Percentiles rank a stretch among this genome's conserved stretches.
Conservation (phyloP, 1,140 invertebrate genomes). For the Heliconius congener region DNA sequence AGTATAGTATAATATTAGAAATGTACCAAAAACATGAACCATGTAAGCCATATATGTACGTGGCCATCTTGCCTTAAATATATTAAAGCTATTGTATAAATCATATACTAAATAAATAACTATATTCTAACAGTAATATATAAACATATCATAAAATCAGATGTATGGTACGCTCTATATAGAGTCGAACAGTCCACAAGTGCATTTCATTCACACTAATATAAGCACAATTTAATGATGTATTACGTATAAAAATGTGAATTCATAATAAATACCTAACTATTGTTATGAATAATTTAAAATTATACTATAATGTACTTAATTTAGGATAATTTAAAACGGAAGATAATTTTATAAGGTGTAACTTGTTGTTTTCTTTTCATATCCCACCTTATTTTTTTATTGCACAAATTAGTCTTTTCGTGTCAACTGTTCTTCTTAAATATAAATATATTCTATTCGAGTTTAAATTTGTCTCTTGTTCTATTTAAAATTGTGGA, state of each 20-base stretch:
- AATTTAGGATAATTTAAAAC: constrained; percentile 76
- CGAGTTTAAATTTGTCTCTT: constrained; percentile 30
- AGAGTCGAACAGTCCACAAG: constrained; percentile 68
- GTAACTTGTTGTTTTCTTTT: constrained; percentile 49
- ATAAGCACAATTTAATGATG: constrained; percentile 77
- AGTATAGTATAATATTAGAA: constrained; percentile 69
- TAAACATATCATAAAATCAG: constrained; percentile 46
- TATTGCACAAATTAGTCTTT: neutral
- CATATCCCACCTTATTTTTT: neutral
- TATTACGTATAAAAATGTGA: constrained; percentile 62
- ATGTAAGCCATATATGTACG: constrained; percentile 69
- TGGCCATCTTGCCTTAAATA: constrained; percentile 78
- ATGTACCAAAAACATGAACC: constrained; percentile 68
- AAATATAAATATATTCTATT: constrained; percentile 22
- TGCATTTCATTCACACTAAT: constrained; percentile 78
- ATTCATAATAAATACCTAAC: constrained; percentile 76
- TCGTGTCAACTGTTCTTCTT: neutral
- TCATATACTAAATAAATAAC: constrained; percentile 34
- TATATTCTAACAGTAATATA: constrained; percentile 30
- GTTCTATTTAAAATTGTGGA: constrained; percentile 46
- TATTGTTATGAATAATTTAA: constrained; percentile 76
- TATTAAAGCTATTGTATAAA: constrained; percentile 49
- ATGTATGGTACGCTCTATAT: constrained; percentile 31
- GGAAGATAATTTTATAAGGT: constrained; percentile 78
- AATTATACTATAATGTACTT: constrained; percentile 76